Conservation (phyloP, 2,797 vertebrate genomes). For the Petrocephalus sullivani region DNA sequence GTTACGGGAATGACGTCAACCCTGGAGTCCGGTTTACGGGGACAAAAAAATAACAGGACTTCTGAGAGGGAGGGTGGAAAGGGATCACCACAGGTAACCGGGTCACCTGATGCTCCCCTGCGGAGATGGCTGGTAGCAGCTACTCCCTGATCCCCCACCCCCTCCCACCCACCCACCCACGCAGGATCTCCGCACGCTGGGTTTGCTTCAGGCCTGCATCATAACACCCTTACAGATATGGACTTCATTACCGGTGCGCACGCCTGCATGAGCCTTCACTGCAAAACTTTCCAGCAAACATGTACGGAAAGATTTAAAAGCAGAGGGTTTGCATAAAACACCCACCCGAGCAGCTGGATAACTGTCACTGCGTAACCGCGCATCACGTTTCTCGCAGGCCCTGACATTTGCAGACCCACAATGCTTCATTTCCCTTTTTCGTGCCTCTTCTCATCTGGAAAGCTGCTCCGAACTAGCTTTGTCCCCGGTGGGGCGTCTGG, state of each 20-base stretch:
- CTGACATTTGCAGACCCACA: neutral
- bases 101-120: neutral
- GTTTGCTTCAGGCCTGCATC: neutral
- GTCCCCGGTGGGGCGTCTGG: neutral
- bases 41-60: neutral
- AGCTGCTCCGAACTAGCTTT: constrained; percentile 52
- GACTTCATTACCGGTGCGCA: neutral
- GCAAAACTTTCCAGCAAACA: neutral
- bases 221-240: neutral
- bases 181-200: neutral
- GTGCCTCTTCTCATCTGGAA: constrained; percentile 45
- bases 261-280: neutral
- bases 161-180: neutral
- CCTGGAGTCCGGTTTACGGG: neutral
- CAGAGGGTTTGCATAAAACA: neutral
- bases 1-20: neutral
- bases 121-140: neutral
- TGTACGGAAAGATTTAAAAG: neutral
- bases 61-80: neutral
- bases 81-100: neutral
- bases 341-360: neutral
- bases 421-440: neutral
- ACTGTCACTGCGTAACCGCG: neutral
- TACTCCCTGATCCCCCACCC: neutral
- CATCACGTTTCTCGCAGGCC: neutral